Evolutionary conservation across 2,797 vertebrate species (phyloP).

Genomic region (Clamator glandarius): DNA sequence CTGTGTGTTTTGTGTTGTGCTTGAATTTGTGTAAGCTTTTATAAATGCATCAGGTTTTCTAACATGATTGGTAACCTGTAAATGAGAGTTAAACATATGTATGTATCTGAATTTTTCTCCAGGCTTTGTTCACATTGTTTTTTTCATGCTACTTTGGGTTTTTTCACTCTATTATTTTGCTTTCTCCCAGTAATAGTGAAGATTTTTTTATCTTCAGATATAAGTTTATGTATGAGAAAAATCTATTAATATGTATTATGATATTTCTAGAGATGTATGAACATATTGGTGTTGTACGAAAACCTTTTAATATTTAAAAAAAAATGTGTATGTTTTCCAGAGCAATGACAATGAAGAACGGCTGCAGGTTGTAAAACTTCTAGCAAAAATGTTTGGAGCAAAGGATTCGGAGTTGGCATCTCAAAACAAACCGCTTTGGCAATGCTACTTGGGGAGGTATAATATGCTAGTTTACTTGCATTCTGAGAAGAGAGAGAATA

Average conservation of each 20-base stretch:
- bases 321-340: conserved; percentile 74
- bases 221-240: background rate
- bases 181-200: background rate
- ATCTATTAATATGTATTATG: background rate
- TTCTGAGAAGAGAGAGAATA: background rate
- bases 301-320: background rate
- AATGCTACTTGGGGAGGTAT: conserved; percentile 97
- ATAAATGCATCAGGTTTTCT: background rate
- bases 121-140: background rate
- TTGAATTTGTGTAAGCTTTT: background rate
- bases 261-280: background rate
- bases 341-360: conserved; percentile 99
- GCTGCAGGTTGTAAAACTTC: conserved; percentile 95
- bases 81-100: background rate
- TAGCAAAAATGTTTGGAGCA: conserved; percentile 99
- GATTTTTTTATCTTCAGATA: background rate
- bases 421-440: conserved; percentile 98
- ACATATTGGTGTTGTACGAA: background rate
- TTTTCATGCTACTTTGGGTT: background rate
- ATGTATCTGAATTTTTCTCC: background rate
- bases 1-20: background rate
- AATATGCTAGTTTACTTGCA: conserved; percentile 33
- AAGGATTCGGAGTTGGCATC: conserved; percentile 97
- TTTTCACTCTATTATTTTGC: background rate
- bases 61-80: background rate